Evolutionary conservation across 2,888 invertebrate species (phyloP).

Genomic region (Synanthedon myopaeformis): DNA sequence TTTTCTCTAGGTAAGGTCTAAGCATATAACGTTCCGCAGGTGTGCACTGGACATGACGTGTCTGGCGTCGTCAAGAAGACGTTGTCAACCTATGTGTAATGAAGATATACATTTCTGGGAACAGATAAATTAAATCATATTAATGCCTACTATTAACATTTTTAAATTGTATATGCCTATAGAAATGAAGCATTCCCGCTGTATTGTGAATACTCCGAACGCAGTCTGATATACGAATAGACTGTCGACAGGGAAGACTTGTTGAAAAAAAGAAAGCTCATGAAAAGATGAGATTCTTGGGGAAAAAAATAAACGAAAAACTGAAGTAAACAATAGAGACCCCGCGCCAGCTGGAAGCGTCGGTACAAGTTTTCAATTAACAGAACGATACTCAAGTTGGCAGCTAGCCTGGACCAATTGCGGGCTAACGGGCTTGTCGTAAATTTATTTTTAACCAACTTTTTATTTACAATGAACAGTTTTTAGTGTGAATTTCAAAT

Average conservation of each 20-base stretch:
- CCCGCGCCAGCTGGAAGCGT: conserved; percentile 18
- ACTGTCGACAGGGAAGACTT: conserved; percentile 25
- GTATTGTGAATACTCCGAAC: background rate
- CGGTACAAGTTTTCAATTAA: conserved; percentile 34
- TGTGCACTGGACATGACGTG: no score
- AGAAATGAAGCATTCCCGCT: background rate
- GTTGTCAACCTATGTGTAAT: no score
- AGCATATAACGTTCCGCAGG: no score
- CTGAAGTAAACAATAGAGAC: conserved; percentile 33
- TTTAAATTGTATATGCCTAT: no score
- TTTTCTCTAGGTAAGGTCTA: no score
- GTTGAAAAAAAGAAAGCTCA: conserved; percentile 36
- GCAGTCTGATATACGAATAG: background rate
- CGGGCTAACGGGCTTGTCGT: conserved; percentile 7
- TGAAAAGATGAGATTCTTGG: conserved; percentile 28
- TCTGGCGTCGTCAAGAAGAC: no score
- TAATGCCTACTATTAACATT: no score
- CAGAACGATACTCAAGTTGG: conserved; percentile 22
- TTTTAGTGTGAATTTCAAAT: conserved; percentile 2
- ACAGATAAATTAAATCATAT: no score
- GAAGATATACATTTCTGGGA: no score
- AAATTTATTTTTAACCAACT: background rate
- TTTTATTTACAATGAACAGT: background rate
- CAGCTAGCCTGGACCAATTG: conserved; percentile 13
- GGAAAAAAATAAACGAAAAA: conserved; percentile 24